Base-by-base conservation (phyloP, 2,888 invertebrate species). In the Drosophila niveifrons region DNA sequence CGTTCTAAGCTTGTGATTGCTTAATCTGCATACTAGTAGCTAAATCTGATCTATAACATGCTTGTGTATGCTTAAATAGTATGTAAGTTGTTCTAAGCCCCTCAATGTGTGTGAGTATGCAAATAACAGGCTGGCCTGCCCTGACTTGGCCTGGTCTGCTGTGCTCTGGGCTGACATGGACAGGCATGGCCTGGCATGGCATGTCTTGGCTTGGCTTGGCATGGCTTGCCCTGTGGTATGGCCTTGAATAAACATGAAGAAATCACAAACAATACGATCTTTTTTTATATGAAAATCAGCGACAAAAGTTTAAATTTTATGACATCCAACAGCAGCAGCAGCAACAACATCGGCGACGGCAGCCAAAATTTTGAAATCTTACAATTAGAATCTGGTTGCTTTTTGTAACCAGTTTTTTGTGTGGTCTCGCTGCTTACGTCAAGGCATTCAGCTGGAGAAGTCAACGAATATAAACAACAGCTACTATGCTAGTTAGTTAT, bases 381-480 rank as follows among this genome's bases (percentile, higher is more conserved):
- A 75, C 78, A 75, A 75, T 77, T 75, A 75, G 78, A 75, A 75
- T 77, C 61, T 73, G 50, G 58, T 64, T 66, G 67, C 61, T 70
- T 75, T 83, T 83, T 86, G 88, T 87, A 79, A 84, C 88, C 82
- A 72, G 88, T 83, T 83, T 77, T 47, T 64, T 43, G 43, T 69
- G 76, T 62, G 41, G 23, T 55, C 62, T 56, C 10, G 15, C 17
- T 63, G 64, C 66, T 82, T 66, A 72, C 84, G 87, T 87, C 79
- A 84, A 86, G 66, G 11, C 44, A 51, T n/a, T 18, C 15, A 13
- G 6, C 39, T 2, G 29, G 28, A 51, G 34, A n/a, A 34, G 34
- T 36, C 2, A 36, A 36, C 1, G 17, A 31, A 17, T 23, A 11
- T 39, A 39, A 23, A 15, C 57, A 31, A 46, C 57, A 23, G 39